Conservation (phyloP, 2,888 invertebrate species). For the Megastigmus dorsalis region DNA sequence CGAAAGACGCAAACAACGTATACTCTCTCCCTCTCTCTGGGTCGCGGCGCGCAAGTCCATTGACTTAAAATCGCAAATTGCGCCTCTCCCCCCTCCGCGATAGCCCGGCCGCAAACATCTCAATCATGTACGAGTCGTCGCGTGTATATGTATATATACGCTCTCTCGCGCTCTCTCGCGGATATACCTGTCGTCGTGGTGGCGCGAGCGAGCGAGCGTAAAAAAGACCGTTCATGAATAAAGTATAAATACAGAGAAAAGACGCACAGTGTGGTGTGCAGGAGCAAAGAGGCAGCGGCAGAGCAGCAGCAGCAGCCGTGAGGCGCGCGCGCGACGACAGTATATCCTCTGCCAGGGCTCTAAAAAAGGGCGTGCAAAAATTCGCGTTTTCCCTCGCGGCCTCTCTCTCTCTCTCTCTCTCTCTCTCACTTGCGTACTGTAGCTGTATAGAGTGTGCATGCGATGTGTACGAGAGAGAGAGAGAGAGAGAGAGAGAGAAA, state of each 20-base stretch:
- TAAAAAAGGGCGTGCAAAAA: too few species aligned
- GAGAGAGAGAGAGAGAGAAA: background rate
- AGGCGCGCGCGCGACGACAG: too few species aligned
- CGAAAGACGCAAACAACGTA: background rate
- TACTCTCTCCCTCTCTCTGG: too few species aligned
- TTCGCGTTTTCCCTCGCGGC: too few species aligned
- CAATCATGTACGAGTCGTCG: constrained; percentile 34
- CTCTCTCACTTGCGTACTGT: too few species aligned
- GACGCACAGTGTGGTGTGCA: background rate
- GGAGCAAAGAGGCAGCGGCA: too few species aligned
- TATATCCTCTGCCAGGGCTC: too few species aligned
- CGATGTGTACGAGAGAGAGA: background rate
- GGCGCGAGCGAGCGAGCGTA: background rate
- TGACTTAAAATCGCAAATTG: constrained; percentile 51
- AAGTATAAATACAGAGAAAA: constrained; percentile 18
- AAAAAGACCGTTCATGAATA: constrained; percentile 41
- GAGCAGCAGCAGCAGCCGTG: too few species aligned
- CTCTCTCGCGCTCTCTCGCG: background rate
- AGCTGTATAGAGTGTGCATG: too few species aligned
- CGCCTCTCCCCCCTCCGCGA: too few species aligned
- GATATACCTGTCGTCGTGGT: background rate
- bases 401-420: too few species aligned
- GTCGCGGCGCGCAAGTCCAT: constrained; percentile 16
- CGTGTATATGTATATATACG: background rate
- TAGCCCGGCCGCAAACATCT: constrained; percentile 37